Evolutionary conservation across 2,797 vertebrate genomes (phyloP), one percentile per base, ranked within the genome.

Genomic region (Phoebastria nigripes): DNA sequence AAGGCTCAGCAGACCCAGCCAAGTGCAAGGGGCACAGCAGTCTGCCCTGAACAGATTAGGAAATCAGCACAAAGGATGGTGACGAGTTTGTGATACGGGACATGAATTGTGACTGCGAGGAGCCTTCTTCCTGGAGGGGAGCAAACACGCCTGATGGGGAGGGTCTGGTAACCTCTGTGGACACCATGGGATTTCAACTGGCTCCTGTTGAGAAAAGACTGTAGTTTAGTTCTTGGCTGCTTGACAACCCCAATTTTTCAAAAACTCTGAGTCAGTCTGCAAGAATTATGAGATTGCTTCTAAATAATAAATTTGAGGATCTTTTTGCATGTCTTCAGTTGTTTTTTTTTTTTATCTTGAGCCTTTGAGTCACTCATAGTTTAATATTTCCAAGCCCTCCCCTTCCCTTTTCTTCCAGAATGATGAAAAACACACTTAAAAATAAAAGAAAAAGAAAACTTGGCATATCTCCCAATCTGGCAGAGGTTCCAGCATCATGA

Each of bases 61-160:
- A 86, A 71, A 59, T 59, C 31, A 44, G 11, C 49, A 33, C 54
- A 28, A 59, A 59, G n/a, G 46, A 41, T 21, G 35, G 49, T 54
- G 54, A 29, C 4, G 10, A 37, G 26, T 73, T 61, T 58, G 58
- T 69, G 70, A 59, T n/a, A n/a, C 55, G 51, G 37, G 39, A 72
- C 7, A 1, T 21, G n/a, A 72, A 33, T 44, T 2, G 3, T 70
- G 59, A 55, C 47, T 5, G 3, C 66, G 18, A 69, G 28, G 46
- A 80, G 31, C 39, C 11, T 65, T 49, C 18, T 63, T 71, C 33
- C 35, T 54, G 10, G 14, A 62, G 12, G 21, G 14, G 33, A 33
- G 33, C 49, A 59, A 74, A 7, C 26, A 11, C 0, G 0, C 11
- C 28, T 54, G 15, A 24, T 6, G 0, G 39, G 39, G 35, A 58